Base-by-base conservation (phyloP, 2,797 vertebrate genomes). In the Diplodus sargus region DNA sequence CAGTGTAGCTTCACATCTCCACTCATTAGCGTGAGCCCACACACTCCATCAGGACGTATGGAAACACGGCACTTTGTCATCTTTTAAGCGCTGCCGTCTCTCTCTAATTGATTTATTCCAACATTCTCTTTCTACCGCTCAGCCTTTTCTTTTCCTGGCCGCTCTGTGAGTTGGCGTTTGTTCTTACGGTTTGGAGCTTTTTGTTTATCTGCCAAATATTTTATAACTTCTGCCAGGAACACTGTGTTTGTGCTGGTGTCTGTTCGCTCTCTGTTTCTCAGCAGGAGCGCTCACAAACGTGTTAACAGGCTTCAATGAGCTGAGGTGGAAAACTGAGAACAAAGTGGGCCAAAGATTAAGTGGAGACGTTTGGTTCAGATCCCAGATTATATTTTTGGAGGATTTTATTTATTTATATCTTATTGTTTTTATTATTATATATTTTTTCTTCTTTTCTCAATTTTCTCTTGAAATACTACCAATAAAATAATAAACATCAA, bases 241-340 rank as follows among this genome's bases (percentile, higher is more conserved):
- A 8, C 22, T 42, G 48, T 42, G 78, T 76, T 53, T 76, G 67
- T 65, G 61, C 4, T 59, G 11, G 61, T 23, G 71, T 64, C 70
- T 57, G 54, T 47, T 70, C 14, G 34, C 23, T 59, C 16, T 15
- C 43, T 39, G 53, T 28, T 13, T 3, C 47, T 70, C 60, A 12
- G 67, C 25, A 17, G 39, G 28, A 58, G 3, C 4, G 20, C 25
- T 25, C 17, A 13, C 3, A 59, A 58, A 70, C 39, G 20, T 53
- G 52, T 28, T 42, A n/a, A 53, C 53, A 59, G 58, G 58, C 5
- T 70, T 34, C 16, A 70, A 34, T 60, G 43, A 66, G 53, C 47
- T 2, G 13, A 58, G 39, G 20, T 42, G 63, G 39, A 25, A 42
- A 59, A 39, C 25, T 11, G 65, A 28, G 45, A 73, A 54, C 9